Evolutionary conservation across 2,888 invertebrate genomes (phyloP).

Genomic region (Tiliacea aurago): DNA sequence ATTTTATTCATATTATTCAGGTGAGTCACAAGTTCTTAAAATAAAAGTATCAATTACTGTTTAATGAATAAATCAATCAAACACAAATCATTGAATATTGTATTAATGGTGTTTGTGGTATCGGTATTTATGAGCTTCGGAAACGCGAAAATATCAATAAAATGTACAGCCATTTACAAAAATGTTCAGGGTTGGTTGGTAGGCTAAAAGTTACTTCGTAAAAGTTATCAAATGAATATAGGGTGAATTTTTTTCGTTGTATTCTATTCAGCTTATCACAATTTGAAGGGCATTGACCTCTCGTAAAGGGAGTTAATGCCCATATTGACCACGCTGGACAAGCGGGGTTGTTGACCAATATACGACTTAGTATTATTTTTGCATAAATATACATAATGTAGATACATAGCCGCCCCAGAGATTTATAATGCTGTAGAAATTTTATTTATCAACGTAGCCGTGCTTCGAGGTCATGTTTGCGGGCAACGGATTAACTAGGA

Average conservation of each 20-base stretch:
- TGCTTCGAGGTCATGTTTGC: conserved; percentile 54
- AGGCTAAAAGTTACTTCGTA: conserved; percentile 10
- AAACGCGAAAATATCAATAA: conserved; percentile 34
- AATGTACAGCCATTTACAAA: conserved; percentile 33
- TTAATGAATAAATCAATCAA: conserved; percentile 43
- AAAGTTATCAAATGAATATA: conserved; percentile 27
- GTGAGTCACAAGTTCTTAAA: conserved; percentile 7
- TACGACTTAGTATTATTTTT: conserved; percentile 52
- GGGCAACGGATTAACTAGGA: conserved; percentile 56
- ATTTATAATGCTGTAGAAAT: conserved; percentile 50
- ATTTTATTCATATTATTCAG: conserved; percentile 25
- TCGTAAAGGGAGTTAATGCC: conserved; percentile 31
- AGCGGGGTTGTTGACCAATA: conserved; percentile 32
- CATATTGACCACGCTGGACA: conserved; percentile 32
- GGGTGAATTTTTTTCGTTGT: conserved; percentile 23
- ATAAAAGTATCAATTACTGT: conserved; percentile 19
- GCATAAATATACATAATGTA: conserved; percentile 58
- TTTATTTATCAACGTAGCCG: conserved; percentile 61
- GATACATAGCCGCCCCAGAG: conserved; percentile 34
- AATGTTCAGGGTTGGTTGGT: background rate
- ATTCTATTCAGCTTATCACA: conserved; percentile 36
- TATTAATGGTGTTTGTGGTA: conserved; percentile 18
- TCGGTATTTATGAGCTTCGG: conserved; percentile 8
- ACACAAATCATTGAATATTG: conserved; percentile 22
- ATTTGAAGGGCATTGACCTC: conserved; percentile 41